Percentiles rank a stretch among this genome's conserved stretches.
Conservation (phyloP, 2,113 vertebrate genomes). For the Acanthisitta chloris region DNA sequence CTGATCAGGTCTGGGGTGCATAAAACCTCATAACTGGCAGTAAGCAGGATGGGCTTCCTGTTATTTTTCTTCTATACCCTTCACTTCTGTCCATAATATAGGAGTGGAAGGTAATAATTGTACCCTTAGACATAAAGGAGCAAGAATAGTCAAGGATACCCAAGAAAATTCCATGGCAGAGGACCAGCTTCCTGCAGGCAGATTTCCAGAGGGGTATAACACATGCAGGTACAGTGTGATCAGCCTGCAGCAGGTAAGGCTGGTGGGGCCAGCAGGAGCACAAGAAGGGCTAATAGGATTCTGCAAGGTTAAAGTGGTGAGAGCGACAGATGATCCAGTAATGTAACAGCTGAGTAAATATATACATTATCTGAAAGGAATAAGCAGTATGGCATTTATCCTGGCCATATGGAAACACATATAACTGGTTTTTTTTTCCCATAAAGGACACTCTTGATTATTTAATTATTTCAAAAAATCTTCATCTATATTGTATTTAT, state of each 20-base stretch:
- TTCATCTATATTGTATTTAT: conserved; percentile 18
- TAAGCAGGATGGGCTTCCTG: background rate
- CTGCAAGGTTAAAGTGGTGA: background rate
- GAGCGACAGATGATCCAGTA: background rate
- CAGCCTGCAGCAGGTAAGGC: background rate
- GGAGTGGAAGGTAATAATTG: background rate
- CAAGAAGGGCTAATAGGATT: background rate
- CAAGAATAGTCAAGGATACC: background rate
- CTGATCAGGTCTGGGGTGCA: background rate
- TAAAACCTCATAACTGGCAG: background rate
- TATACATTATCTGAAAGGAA: conserved; percentile 21
- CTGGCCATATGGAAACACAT: conserved; percentile 62
- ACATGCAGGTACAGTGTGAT: background rate
- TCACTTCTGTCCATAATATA: background rate
- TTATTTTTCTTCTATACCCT: background rate
- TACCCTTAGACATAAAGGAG: background rate
- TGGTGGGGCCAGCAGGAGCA: background rate
- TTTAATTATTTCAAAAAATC: conserved; percentile 12
- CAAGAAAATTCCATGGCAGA: conserved; percentile 40
- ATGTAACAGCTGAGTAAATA: conserved; percentile 7
- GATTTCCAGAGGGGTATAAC: background rate
- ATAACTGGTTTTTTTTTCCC: conserved; percentile 38
- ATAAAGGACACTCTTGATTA: conserved; percentile 22
- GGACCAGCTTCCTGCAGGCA: conserved; percentile 12
- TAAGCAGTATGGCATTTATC: conserved; percentile 30